Conservation (phyloP, 2,797 vertebrate genomes). For the Macropus fuliginosus region DNA sequence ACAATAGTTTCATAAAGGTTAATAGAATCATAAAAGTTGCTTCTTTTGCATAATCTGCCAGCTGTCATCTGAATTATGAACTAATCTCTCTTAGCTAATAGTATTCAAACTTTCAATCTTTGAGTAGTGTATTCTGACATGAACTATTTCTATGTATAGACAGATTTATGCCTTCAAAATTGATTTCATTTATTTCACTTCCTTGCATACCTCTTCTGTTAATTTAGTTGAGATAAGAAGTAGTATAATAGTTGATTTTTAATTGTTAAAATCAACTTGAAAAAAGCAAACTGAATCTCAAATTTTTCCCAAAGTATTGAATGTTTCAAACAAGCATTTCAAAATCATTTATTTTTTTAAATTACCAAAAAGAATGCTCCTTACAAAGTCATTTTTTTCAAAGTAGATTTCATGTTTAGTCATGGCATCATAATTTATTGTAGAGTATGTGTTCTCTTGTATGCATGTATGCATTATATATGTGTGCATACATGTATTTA, state of each 20-base stretch:
- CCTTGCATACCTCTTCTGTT: not conserved
- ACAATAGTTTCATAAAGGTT: not conserved
- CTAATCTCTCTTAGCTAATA: not conserved
- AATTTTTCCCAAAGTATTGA: not conserved
- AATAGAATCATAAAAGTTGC: not conserved
- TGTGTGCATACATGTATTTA: not conserved
- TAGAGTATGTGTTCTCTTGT: not conserved
- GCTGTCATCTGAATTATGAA: not conserved
- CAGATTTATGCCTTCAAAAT: not conserved
- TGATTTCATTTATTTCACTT: not conserved
- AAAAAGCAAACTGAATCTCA: not conserved
- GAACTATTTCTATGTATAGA: not conserved
- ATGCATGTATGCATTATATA: not conserved
- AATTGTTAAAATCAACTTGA: not conserved
- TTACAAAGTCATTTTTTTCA: not conserved
- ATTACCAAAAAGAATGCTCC: not conserved
- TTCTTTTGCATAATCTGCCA: not conserved
- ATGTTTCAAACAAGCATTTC: not conserved
- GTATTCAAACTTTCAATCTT: not conserved
- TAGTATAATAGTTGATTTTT: not conserved
- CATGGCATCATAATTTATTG: not conserved
- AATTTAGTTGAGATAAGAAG: not conserved
- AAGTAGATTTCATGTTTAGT: not conserved
- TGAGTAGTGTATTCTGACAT: not conserved
- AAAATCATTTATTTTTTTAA: not conserved